Evolutionary conservation across 2,888 invertebrate species (phyloP).

Genomic region (Cryptosula pallasiana): DNA sequence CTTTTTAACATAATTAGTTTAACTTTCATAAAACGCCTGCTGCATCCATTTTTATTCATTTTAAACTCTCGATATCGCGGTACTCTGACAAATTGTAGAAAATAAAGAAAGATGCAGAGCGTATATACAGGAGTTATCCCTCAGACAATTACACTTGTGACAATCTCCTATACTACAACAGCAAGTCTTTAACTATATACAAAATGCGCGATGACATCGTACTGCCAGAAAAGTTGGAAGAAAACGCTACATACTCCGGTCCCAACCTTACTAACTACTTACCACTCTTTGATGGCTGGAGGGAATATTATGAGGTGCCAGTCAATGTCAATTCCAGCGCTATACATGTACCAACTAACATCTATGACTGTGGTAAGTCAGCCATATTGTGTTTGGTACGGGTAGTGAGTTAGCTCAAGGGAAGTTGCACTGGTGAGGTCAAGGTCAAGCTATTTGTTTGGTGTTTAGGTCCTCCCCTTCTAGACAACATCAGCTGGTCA

Average conservation of each 20-base stretch:
- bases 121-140: not conserved
- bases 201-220: not conserved
- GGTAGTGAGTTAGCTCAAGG: no score
- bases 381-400: no score
- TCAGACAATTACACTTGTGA: conserved; percentile 18
- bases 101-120: not conserved
- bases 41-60: no score
- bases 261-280: not conserved
- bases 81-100: no score
- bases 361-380: conserved; percentile 71
- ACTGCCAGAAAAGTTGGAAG: not conserved
- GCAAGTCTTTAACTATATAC: not conserved
- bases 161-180: not conserved
- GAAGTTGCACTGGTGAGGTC: no score
- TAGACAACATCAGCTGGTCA: conserved; percentile 70
- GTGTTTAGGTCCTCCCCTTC: not conserved
- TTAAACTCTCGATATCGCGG: no score
- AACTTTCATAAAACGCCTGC: no score
- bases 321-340: conserved; percentile 67
- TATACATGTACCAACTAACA: conserved; percentile 89
- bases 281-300: not conserved
- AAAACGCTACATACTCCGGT: not conserved
- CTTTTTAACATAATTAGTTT: no score
- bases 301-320: conserved; percentile 67
- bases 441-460: no score